Base-by-base conservation (phyloP, 2,113 vertebrate genomes). In the Oreochromis niloticus region DNA sequence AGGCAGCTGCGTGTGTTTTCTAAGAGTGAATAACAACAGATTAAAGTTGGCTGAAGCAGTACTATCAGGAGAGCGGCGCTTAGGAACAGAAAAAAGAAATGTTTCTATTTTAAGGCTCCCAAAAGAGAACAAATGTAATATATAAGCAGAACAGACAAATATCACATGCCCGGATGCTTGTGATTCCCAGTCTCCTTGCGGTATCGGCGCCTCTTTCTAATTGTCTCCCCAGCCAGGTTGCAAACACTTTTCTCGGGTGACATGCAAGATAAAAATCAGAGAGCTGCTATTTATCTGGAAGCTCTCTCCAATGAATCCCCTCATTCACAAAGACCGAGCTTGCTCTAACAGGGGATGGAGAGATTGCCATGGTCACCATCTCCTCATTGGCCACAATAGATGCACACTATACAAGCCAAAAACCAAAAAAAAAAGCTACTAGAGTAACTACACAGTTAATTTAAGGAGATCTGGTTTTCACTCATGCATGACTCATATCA, bases 81-180 rank as follows among this genome's bases (percentile, higher is more conserved):
- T 14, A 71, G 24, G 68, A 88, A 56, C 7, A 71, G 30, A 78
- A 80, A 79, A 34, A 56, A 89, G 32, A 73, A 34, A 81, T 36
- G 48, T 54, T 83, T 86, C 87, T 80, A 84, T 90, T 91, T 94
- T 83, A 84, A 83, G 83, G 43, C 82, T 91, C 91, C 85, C 86
- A 66, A 85, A 89, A 87, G 82, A 85, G 87, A 93, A 88, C 80
- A 85, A 87, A 91, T 91, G 85, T 61, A 83, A 88, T 59, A 46
- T 71, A 59, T 85, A 80, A 50, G 80, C 43, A 39, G 75, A 90
- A 66, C 73, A 87, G 85, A 75, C 82, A 91, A 88, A 90, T 85
- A 84, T 90, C 83, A 90, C 82, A 87, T 80, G 61, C 24, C 22
- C 71, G 24, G 63, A 85, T 89, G 80, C 36, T 36, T 4, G 66